phyloP scores from a whole-genome alignment of 2,797 vertebrate species.

The Galagoides demidoff region DNA sequence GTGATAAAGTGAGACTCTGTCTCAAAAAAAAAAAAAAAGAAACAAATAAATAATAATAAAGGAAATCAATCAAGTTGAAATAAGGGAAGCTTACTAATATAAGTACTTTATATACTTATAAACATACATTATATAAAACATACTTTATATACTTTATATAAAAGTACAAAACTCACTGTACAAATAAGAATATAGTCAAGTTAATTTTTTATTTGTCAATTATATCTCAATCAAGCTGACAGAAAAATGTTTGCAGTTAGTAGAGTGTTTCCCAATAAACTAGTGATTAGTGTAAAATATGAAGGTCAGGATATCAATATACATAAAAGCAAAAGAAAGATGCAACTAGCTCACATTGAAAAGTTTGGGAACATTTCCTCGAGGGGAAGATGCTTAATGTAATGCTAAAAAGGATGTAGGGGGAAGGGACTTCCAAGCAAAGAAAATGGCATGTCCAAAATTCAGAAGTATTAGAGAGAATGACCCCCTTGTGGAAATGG shows the following conservation, averaged over 20 bases:
- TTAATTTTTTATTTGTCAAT: neutral
- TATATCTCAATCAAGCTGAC: neutral
- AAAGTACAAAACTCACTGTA: neutral
- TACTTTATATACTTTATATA: neutral
- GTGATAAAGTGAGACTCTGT: too few species aligned
- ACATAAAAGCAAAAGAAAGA: neutral
- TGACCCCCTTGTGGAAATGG: neutral
- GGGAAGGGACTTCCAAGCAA: neutral
- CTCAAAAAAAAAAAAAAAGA: too few species aligned
- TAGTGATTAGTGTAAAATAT: neutral
- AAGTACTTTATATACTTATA: too few species aligned
- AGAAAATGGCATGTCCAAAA: neutral
- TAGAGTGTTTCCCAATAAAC: neutral
- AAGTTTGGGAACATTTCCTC: neutral
- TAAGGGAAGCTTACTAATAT: neutral
- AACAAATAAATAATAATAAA: too few species aligned
- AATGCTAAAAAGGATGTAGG: neutral
- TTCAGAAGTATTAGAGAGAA: neutral
- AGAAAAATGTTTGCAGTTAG: neutral
- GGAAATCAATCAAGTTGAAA: neutral
- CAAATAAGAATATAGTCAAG: neutral
- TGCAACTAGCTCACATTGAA: neutral
- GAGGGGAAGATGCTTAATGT: neutral
- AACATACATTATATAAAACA: too few species aligned
- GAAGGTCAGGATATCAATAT: neutral